Conservation (phyloP, 2,888 invertebrate species). For the Dicranocentrus wangi region DNA sequence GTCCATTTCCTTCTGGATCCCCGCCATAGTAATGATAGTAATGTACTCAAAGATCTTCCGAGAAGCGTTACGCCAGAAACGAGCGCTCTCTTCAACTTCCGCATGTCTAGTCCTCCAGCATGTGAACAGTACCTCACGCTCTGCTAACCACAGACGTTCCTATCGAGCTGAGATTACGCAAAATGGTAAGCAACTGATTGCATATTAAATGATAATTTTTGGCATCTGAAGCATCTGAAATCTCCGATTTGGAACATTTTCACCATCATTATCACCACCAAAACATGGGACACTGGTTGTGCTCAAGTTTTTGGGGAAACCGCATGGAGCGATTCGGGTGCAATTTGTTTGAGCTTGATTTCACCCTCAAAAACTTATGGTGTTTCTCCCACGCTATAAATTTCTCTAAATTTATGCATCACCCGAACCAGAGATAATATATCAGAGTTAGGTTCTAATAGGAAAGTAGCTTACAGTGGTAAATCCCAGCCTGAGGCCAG, state of each 20-base stretch:
- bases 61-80: constrained; percentile 92
- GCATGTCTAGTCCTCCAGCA: constrained; percentile 73
- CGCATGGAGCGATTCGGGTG: no score
- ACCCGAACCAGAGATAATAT: neutral
- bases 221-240: neutral
- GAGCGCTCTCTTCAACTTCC: constrained; percentile 75
- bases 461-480: neutral
- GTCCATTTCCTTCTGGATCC: constrained; percentile 96
- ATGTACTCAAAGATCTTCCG: constrained; percentile 92
- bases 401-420: no score
- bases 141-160: constrained; percentile 72
- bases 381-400: neutral
- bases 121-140: constrained; percentile 71
- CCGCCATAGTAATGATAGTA: constrained; percentile 93
- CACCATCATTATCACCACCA: no score
- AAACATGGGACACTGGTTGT: no score
- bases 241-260: no score
- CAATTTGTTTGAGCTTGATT: neutral
- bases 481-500: constrained; percentile 19
- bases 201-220: neutral
- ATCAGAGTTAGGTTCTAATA: neutral
- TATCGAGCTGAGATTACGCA: constrained; percentile 73
- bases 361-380: neutral
- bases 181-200: constrained; percentile 72
- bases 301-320: no score